Evolutionary conservation across 2,888 invertebrate species (phyloP), one percentile per base, ranked within the genome.

Genomic region (Drosophila antonietae): DNA sequence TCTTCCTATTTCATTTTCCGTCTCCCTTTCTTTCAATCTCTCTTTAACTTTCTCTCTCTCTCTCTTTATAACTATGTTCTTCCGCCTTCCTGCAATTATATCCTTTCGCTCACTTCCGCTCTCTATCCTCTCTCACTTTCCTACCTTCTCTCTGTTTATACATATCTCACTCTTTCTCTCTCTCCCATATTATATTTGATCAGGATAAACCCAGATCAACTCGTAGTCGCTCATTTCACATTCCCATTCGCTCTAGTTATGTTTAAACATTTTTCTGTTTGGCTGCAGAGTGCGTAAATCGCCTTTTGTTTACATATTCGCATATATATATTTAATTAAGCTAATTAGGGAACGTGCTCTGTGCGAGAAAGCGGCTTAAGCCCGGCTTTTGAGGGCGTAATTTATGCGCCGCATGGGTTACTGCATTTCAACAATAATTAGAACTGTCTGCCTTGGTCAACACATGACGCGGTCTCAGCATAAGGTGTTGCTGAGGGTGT

Each of bases 311-410:
- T 83, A 72, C 83, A 81, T 78, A 85, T 80, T 80, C 77, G 68
- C 73, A 75, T 84, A 89, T 75, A 83, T 82, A 84, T 88, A 90
- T 91, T 90, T 90, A 90, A 90, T 91, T 91, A 83, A 83, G 82
- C 90, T 90, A 90, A 91, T 90, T 91, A 91, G 87, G 81, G 73
- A 75, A 87, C 87, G 91, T 91, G 88, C 90, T 78, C 65, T 47
- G 82, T 72, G 76, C 74, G 58, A 67, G 63, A 75, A 72, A 65
- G 74, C 70, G 68, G 78, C 82, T 82, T 84, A 81, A 75, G 66
- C 71, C 64, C 59, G 89, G 78, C 89, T 87, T 85, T 68, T 68
- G 58, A 37, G 61, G 28, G 57, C 39, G 71, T 82, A 89, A 87
- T 90, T 87, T 87, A 90, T 87, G 80, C 88, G 75, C 59, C 68